Conservation (phyloP, 2,113 vertebrate genomes). For the Reinhardtius hippoglossoides region DNA sequence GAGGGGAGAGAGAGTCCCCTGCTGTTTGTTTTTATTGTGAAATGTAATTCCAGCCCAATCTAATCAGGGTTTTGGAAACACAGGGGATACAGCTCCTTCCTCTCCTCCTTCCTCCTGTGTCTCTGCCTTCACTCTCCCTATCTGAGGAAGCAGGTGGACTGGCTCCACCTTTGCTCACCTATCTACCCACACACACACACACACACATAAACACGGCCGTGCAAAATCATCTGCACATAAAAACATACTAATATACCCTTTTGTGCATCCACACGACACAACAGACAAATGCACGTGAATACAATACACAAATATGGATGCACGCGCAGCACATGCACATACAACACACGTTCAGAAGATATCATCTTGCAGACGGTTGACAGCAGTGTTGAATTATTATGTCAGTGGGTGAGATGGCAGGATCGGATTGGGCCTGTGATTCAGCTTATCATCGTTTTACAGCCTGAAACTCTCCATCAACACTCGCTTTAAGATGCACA, state of each 20-base stretch:
- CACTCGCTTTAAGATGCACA: slow-evolving; percentile 15
- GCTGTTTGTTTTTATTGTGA: slow-evolving; percentile 63
- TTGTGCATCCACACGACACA: background rate
- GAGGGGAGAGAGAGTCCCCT: background rate
- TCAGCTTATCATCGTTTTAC: slow-evolving; percentile 65
- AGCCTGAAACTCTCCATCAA: slow-evolving; percentile 37
- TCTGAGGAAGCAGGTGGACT: slow-evolving; percentile 53
- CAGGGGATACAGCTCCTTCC: slow-evolving; percentile 34
- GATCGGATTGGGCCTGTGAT: slow-evolving; percentile 44
- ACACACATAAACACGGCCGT: background rate
- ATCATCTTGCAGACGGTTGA: slow-evolving; percentile 16
- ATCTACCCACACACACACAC: slow-evolving; percentile 19
- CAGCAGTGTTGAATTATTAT: slow-evolving; percentile 59
- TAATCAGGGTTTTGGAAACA: slow-evolving; percentile 52
- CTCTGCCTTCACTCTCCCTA: slow-evolving; percentile 20
- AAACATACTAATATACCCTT: background rate
- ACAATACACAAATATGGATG: background rate
- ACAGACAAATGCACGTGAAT: background rate
- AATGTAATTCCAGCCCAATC: slow-evolving; percentile 59
- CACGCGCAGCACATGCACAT: background rate
- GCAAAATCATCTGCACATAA: slow-evolving; percentile 8
- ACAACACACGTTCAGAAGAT: slow-evolving; percentile 6
- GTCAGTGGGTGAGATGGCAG: slow-evolving; percentile 64
- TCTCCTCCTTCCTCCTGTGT: slow-evolving; percentile 10
- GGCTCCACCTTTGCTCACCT: slow-evolving; percentile 7